Evolutionary conservation across 2,797 vertebrate genomes (phyloP), one percentile per base, ranked within the genome.

Genomic region (Semaprochilodus insignis): DNA sequence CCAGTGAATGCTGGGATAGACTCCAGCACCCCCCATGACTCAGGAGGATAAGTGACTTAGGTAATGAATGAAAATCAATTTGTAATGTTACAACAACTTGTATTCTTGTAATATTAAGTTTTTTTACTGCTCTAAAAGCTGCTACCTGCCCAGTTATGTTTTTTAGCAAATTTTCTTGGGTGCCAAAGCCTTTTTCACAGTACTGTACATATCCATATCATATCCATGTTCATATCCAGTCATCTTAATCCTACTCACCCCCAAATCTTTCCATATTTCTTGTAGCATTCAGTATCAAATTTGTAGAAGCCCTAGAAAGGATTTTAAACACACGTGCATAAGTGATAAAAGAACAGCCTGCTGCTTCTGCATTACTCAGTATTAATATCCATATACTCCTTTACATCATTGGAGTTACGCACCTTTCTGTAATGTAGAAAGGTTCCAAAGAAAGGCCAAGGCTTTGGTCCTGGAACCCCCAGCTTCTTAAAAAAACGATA

Each of bases 241-340:
- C 10, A 48, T 11, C 34, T 55, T 23, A 57, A 6, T 31, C 6
- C 10, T 55, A 92, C 95, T 93, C 83, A 96, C 94, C 94, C 92
- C 94, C 94, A 95, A 1, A 94, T 23, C 14, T 91, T 92, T 48
- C 94, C 94, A 69, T 92, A 95, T 81, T 94, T 95, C 36, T 78
- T 67, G 0, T 85, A 85, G 80, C 94, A 95, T 13, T 91, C 83
- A 1, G 2, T 60, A 51, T 95, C 92, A 85, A 91, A 92, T 14
- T 3, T 0, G 27, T 67, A 0, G 0, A 93, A 0, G 17, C 92
- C 92, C 94, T 96, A 48, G 14, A 86, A 59, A 2, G 73, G 17
- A 67, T 34, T 44, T 44, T 2, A 60, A 73, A 77, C 63, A 74
- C 13, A 52, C n/a, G 8, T 25, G 71, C 6, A 62, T 63, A 36